A percentile compares a stretch with the other conserved stretches of the same genome.
Evolutionary conservation across 2,888 invertebrate species (phyloP).

Genomic region (Microchrysa polita): DNA sequence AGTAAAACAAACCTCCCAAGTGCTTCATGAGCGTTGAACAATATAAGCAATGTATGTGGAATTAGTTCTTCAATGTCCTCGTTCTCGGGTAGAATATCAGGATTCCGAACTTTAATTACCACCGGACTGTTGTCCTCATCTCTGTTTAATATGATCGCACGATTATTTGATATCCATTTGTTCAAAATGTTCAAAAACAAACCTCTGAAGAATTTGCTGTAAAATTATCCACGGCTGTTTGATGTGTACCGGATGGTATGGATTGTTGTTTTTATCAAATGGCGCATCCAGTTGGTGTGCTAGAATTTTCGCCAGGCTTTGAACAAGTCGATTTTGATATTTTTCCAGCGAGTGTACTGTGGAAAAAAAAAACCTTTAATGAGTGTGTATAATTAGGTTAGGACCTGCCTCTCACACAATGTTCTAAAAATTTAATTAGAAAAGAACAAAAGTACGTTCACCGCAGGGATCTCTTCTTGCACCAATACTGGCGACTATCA

Average conservation of each 20-base stretch:
- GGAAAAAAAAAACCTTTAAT: constrained; percentile 44
- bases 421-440: no score
- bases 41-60: constrained; percentile 77
- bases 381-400: background rate
- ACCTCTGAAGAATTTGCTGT: constrained; percentile 78
- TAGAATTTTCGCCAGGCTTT: constrained; percentile 79
- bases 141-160: constrained; percentile 32
- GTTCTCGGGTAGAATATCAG: constrained; percentile 56
- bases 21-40: constrained; percentile 86
- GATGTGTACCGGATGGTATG: constrained; percentile 74
- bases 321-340: constrained; percentile 74
- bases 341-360: constrained; percentile 67
- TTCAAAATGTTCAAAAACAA: no score
- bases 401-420: no score
- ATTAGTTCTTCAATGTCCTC: constrained; percentile 69
- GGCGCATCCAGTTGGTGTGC: constrained; percentile 79
- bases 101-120: constrained; percentile 59
- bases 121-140: constrained; percentile 75
- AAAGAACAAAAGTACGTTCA: no score
- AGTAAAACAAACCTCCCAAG: constrained; percentile 71
- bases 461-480: no score
- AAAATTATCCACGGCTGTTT: constrained; percentile 85
- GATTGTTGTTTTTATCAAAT: constrained; percentile 69
- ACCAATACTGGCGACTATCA: no score
- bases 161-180: background rate